Evolutionary conservation across 1,140 invertebrate genomes (phyloP), one percentile per base, ranked within the genome.

Genomic region (Probaryconus sp.): DNA sequence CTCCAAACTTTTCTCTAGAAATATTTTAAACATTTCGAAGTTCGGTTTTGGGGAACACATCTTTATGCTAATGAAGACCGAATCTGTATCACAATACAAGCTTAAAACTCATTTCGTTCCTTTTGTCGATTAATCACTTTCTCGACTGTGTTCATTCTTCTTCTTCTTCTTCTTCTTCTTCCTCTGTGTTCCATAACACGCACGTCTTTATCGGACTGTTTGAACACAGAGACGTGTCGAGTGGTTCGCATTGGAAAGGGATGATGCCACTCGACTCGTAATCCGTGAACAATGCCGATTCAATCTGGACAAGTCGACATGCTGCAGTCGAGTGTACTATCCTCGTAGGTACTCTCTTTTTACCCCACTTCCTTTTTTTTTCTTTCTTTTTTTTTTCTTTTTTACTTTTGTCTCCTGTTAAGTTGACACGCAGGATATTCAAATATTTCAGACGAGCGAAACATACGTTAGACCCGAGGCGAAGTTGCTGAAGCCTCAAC

Each of bases 241-340:
- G 43, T 47, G 43, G 10, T 16, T 14, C 6, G 18, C 30, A 20
- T 26, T 50, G 47, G 47, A 50, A 50, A 75, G 63, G 45, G 61
- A 61, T 21, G 45, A 17, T 50, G 43, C 53, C 31, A 61, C 60
- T 78, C 72, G 61, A 76, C 71, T 79, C 75, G 73, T 80, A 81
- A 81, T 79, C 77, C 76, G 48, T 30, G 65, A 63, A 79, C 76
- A 81, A 81, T 79, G 67, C 71, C 65, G 78, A 79, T 80, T 76
- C 64, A 53, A 48, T 70, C 33, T 31, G 26, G 42, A n/a, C n/a
- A 50, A 42, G 55, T 47, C 43, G 43, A 47, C 26, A 55, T 43
- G 17, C 24, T 16, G 31, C 24, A 35, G 64, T 56, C 58, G 74
- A 79, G 64, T 64, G 56, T n/a, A n/a, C 55, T 69, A 76, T 47